Conservation (phyloP, 2,797 vertebrate species). For the Darevskia nairensis region DNA sequence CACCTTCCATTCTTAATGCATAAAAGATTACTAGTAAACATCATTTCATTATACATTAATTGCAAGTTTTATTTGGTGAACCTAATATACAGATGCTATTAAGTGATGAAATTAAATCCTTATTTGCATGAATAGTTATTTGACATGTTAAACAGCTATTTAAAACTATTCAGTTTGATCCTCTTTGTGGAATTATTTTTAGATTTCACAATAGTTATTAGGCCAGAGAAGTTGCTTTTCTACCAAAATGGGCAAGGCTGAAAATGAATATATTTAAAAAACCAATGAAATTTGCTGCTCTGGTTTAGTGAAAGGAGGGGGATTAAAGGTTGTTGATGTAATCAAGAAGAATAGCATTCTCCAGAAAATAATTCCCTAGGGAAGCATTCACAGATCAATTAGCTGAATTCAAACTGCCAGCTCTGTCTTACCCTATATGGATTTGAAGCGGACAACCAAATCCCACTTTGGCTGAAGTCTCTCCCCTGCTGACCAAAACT, state of each 20-base stretch:
- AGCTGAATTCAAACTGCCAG: not conserved
- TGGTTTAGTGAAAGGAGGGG: not conserved
- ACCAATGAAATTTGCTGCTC: not conserved
- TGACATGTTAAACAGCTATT: constrained; percentile 40
- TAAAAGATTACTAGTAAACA: constrained; percentile 28
- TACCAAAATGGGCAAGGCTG: not conserved
- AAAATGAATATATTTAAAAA: not conserved
- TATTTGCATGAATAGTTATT: constrained; percentile 34
- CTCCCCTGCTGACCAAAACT: not conserved
- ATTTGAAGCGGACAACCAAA: not conserved
- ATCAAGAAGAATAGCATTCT: not conserved
- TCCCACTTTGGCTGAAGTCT: not conserved
- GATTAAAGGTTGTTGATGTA: not conserved
- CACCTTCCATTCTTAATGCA: constrained; percentile 31
- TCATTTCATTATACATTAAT: not conserved
- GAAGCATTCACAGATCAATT: not conserved
- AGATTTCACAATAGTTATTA: constrained; percentile 8
- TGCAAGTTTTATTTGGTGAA: constrained; percentile 45
- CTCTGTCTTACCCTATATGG: not conserved
- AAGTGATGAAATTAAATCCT: constrained; percentile 18
- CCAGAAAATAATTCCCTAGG: not conserved
- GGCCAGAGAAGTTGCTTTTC: not conserved
- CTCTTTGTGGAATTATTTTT: constrained; percentile 45
- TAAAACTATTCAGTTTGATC: constrained; percentile 29
- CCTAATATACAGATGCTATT: not conserved